A percentile compares a stretch with the other conserved stretches of the same genome.
These are phyloP conservation scores for Eutolmus rufibarbis DNA, from an alignment of 2,888 invertebrate species.

Conservation along the genomic window DNA sequence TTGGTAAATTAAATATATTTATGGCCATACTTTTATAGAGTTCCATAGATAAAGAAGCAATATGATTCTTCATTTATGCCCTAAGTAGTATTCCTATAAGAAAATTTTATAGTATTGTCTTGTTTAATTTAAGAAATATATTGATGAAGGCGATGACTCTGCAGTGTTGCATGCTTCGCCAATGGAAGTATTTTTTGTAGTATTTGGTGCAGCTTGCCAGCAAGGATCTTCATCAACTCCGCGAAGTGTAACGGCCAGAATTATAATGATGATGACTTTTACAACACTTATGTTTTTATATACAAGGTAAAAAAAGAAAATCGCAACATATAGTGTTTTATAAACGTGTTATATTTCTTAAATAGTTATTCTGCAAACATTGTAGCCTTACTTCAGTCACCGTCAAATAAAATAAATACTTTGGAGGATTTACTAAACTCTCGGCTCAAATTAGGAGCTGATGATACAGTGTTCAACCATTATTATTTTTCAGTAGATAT, in stretches of 20 bases:
- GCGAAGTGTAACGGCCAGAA: conserved; percentile 61
- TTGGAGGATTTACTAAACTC: conserved; percentile 72
- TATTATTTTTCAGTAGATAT: conserved; percentile 67
- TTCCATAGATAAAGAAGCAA: too few species aligned
- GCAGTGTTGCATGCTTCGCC: conserved; percentile 60
- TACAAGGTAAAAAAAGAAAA: conserved; percentile 57
- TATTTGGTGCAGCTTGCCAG: conserved; percentile 70
- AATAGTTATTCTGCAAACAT: conserved; percentile 77
- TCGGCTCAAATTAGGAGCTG: conserved; percentile 71
- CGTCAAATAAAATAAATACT: conserved; percentile 72
- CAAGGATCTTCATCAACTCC: conserved; percentile 64
- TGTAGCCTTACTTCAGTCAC: conserved; percentile 76
- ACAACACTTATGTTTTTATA: conserved; percentile 74
- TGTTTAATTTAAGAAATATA: background rate
- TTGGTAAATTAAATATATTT: too few species aligned
- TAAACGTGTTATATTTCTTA: too few species aligned
- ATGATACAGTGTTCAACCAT: conserved; percentile 74
- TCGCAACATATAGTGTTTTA: background rate
- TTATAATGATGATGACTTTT: conserved; percentile 71
- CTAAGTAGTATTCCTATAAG: too few species aligned
- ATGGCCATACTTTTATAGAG: too few species aligned
- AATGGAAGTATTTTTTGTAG: conserved; percentile 66
- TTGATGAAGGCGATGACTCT: background rate
- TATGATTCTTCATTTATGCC: too few species aligned
- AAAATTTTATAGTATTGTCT: too few species aligned